Evolutionary conservation across 2,113 vertebrate genomes (phyloP), one percentile per base, ranked within the genome.

Genomic region (Platichthys stellatus): DNA sequence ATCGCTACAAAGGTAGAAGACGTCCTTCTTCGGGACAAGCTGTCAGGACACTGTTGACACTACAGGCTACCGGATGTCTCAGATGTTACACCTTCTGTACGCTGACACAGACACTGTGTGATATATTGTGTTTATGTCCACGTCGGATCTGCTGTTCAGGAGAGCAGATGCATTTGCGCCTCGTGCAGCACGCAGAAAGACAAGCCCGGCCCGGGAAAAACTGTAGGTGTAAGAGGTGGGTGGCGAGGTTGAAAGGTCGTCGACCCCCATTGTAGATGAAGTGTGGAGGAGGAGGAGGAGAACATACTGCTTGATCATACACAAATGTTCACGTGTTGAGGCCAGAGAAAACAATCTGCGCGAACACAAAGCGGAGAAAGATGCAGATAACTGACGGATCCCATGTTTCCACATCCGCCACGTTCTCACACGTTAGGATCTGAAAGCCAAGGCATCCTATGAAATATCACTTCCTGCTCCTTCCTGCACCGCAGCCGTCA

Each of bases 191-290:
- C 31, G 6, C 31, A 31, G 31, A 31, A 31, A 31, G 31, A 31
- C 69, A 70, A 72, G 75, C 75, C 69, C 49, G 82, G 69, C 66
- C 66, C 66, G 72, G 72, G 45, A 63, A 26, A 60, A 28, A 60
- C 69, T 61, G 91, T 92, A 85, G 90, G 91, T 82, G 91, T 90
- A 56, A 75, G 74, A 56, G 51, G 90, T 93, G 86, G 91, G 92
- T 67, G 84, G 80, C 63, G 23, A 53, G 71, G 91, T 82, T 83
- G 69, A 89, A 86, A 90, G 85, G 90, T 85, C 47, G 2, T 45
- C 73, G 83, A 90, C 86, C 89, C 78, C 59, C 58, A 81, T 90
- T 88, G 86, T 88, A 85, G 87, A 87, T 88, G 56, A 81, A 88
- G 86, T 82, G 79, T 64, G 86, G 62, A 63, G 62, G 18, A 54